phyloP scores from a whole-genome alignment of 1,140 invertebrate species.

The Euwallacea fornicatus region DNA sequence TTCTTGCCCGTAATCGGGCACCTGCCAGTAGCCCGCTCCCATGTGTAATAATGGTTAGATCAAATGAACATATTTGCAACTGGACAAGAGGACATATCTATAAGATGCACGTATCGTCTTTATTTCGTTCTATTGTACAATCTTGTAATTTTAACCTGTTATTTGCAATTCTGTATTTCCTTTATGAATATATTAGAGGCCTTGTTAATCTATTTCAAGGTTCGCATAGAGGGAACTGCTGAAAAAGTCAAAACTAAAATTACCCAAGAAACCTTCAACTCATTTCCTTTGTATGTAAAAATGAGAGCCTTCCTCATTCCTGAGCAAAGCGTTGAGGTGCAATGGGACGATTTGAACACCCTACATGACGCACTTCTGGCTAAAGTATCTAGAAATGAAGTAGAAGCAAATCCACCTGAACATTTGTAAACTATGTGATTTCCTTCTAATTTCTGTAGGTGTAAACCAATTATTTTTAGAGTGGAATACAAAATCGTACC shows the following conservation, averaged over 20 bases:
- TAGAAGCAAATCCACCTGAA: slow-evolving; percentile 4
- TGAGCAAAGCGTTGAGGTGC: slow-evolving; percentile 15
- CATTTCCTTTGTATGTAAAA: slow-evolving; percentile 13
- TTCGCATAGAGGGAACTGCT: slow-evolving; percentile 14
- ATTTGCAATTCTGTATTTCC: not conserved
- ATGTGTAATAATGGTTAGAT: too few species aligned
- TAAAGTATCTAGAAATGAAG: not conserved
- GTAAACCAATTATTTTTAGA: slow-evolving; percentile 6
- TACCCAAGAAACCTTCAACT: not conserved
- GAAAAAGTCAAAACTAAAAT: slow-evolving; percentile 1
- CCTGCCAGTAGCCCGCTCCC: too few species aligned
- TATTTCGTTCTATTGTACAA: slow-evolving; percentile 1
- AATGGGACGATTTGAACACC: slow-evolving; percentile 17
- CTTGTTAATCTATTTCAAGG: not conserved
- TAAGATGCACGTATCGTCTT: too few species aligned
- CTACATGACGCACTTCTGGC: slow-evolving; percentile 14
- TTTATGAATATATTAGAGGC: not conserved
- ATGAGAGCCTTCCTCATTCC: slow-evolving; percentile 1
- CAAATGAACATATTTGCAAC: not conserved
- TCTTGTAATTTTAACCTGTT: not conserved
- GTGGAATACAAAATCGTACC: slow-evolving; percentile 20
- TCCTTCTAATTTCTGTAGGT: not conserved
- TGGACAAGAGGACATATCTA: not conserved
- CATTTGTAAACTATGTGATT: slow-evolving; percentile 10
- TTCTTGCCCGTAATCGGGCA: too few species aligned